Evolutionary conservation across 2,888 invertebrate genomes (phyloP), one percentile per base, ranked within the genome.

Genomic region (Petrophora chlorosata): DNA sequence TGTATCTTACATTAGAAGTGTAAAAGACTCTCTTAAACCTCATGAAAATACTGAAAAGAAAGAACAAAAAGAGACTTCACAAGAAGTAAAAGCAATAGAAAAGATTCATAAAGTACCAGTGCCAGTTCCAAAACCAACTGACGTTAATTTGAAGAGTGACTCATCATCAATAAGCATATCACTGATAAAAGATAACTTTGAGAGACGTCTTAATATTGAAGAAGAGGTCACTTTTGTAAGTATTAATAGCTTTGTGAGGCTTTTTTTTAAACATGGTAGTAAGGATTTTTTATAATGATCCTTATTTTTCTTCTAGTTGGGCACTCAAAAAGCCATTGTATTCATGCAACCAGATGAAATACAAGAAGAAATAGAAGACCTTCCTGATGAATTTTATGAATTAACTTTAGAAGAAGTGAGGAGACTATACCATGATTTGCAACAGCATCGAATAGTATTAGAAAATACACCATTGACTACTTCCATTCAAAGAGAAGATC

Each of bases 381-480:
- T 95, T 23, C 94, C 95, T 0, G 97, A 98, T 79, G 95, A 95
- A 36, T 98, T 98, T 79, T 98, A 95, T 77, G 96, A 97, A 54
- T 82, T 98, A 28, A 96, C 96, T 1, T 91, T 96, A 29, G 93
- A 94, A 46, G 98, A 98, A 89, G 94, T 97, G 0, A 94, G 93
- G 67, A 91, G 91, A 70, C 90, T 98, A 46, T 91, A 96, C 44
- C 91, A 92, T 40, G 96, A 97, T 69, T 90, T 96, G 19, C 94
- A 94, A 68, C 92, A 92, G 67, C 90, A 91, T 26, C 81, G 94
- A 2, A 78, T 92, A 17, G 92, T 92, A 40, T 73, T 94, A 44
- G 95, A 95, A 71, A 94, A 96, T 48, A 92, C 93, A 7, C 96
- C 96, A 1, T 80, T 98, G 32, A 82, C 94, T 65, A 96, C 96